Evolutionary conservation across 1,140 invertebrate genomes (phyloP), one percentile per base, ranked within the genome.

Genomic region (Penaeus japonicus): DNA sequence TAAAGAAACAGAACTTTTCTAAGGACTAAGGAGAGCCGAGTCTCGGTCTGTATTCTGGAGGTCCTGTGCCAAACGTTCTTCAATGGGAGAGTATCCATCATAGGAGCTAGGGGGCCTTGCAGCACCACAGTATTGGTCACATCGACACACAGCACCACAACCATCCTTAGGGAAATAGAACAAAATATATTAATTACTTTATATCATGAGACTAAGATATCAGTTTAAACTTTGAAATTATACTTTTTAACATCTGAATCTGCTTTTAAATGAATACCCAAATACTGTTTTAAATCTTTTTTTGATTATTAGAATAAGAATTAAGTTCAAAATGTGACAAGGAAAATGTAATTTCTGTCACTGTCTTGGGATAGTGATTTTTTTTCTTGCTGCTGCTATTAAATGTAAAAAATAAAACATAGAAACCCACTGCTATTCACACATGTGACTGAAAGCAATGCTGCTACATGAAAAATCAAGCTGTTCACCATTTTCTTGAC

Each of bases 101-200:
- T 88, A 88, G 53, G 59, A 83, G 65, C 54, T 82, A 5, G 80
- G 4, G 20, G 80, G 18, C 2, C 39, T 30, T 32, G 54, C 70
- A 75, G n/a, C 78, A 32, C 78, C 79, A 83, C 87, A 88, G 55
- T 88, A 88, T 7, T 79, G 87, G 81, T 88, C 87, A 84, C 87
- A 88, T 32, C 87, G 80, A 55, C 47, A 84, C 70, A 88, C 81
- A 24, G 87, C 80, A 53, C 81, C 87, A 83, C 87, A 88, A 35
- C 87, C 87, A 88, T 88, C 87, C 86, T 84, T 5, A 32, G 22
- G 27, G 22, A 79, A 5, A 57, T 24, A 78, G 73, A 79, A 78
- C 15, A 24, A 79, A 24, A 24, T 5, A 65, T 65, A 12, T 65
- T 39, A 12, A 15, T 27, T 24, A 22, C 78, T 10, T 54, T n/a